Base-by-base conservation (phyloP, 1,140 invertebrate species). In the Polypedilum pembai region DNA sequence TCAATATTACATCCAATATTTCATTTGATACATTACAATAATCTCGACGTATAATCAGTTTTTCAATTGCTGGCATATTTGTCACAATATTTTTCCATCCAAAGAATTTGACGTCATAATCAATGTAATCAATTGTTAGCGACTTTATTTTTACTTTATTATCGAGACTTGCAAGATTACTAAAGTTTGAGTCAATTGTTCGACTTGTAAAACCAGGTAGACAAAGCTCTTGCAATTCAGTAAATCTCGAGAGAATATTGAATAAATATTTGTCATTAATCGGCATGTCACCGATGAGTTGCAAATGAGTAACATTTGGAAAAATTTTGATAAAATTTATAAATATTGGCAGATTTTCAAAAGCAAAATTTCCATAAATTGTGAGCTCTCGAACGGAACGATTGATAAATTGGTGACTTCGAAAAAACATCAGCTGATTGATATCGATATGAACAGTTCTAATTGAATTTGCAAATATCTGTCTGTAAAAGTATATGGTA, bases 191-290 rank as follows among this genome's bases (percentile, higher is more conserved):
- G 18, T 69, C 65, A 18, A 69, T 21, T 7, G 17, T 69, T 4
- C 65, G 65, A 10, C n/a, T 18, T 69, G 65, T 69, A 18, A 69
- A 69, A 7, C 17, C 65, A 7, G 65, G 65, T 3, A 69, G 3
- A 18, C 8, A 8, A 7, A 69, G 65, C 18, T 69, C 18, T 20
- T 21, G 8, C 8, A 69, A 4, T 18, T 69, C 18, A 18, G 17
- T 40, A 24, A 17, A 75, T 41, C 8, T 75, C 15, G 20, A 41
- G 41, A 72, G 18, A n/a, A 73, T 75, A 12, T 76, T n/a, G 40
- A 73, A 76, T 66, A 66, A 73, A 65, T 75, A 40, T 24, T 74
- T 69, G 18, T 74, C 75, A 56, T 18, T 41, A 33, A 74, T 66
- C 15, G 24, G 18, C 41, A 18, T 73, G 21, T n/a, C 21, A 40